Conservation (phyloP, 1,140 invertebrate species). For the Megalonaias nervosa region DNA sequence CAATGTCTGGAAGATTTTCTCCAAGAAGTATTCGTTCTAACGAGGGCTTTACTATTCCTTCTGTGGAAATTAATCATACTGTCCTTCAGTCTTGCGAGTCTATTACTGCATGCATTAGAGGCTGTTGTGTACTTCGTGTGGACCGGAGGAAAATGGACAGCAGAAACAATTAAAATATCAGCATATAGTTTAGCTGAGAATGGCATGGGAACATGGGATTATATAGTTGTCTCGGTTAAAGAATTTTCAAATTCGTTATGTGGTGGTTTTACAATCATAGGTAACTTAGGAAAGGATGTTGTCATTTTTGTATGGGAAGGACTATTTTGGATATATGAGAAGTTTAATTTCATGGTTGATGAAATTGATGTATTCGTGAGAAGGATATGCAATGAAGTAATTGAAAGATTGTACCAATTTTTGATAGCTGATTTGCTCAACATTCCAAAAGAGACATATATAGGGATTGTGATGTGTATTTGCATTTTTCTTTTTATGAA, state of each 20-base stretch:
- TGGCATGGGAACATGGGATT: conserved; percentile 26
- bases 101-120: conserved; percentile 38
- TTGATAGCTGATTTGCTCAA: conserved; percentile 36
- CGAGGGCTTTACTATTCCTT: conserved; percentile 37
- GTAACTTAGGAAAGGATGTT: conserved; percentile 1
- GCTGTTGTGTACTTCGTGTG: conserved; percentile 32
- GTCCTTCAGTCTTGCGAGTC: conserved; percentile 31
- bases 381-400: conserved; percentile 26
- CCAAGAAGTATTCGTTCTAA: conserved; percentile 32
- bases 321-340: conserved; percentile 15
- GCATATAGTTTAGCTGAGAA: conserved; percentile 23
- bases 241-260: conserved; percentile 27
- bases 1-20: conserved; percentile 37
- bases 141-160: conserved; percentile 38
- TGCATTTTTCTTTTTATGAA: conserved; percentile 22
- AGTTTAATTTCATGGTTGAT: conserved; percentile 3
- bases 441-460: conserved; percentile 41
- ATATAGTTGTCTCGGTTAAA: conserved; percentile 19
- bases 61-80: conserved; percentile 46
- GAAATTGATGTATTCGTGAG: conserved; percentile 1
- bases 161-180: conserved; percentile 28
- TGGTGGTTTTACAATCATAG: conserved; percentile 22
- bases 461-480: conserved; percentile 36
- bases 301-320: conserved; percentile 9
- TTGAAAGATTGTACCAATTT: conserved; percentile 36